Conservation (phyloP, 2,888 invertebrate genomes). For the Stenichneumon culpator region DNA sequence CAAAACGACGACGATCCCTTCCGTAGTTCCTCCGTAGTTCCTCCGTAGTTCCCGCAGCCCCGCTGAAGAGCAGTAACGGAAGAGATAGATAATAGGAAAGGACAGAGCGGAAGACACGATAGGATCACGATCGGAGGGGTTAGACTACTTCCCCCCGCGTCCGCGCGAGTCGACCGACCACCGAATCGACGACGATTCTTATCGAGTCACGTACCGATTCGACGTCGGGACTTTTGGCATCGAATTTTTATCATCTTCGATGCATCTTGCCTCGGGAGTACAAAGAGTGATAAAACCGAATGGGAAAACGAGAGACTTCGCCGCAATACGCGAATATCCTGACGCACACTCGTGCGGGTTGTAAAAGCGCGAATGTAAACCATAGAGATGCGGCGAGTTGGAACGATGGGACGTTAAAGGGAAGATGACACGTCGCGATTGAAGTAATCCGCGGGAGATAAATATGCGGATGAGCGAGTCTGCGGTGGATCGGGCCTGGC, state of each 20-base stretch:
- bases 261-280: not conserved
- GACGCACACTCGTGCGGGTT: not conserved
- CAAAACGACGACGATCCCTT: slow-evolving; percentile 5
- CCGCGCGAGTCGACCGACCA: not conserved
- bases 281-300: slow-evolving; percentile 10
- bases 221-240: slow-evolving; percentile 44
- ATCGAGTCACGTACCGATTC: slow-evolving; percentile 54
- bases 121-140: not conserved
- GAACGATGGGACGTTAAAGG: not conserved
- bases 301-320: not conserved
- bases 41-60: not conserved
- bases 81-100: slow-evolving; percentile 29
- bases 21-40: not conserved
- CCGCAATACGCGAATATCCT: not conserved
- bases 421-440: slow-evolving; percentile 27
- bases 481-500: slow-evolving; percentile 8
- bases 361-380: not conserved
- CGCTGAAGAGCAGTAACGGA: not conserved
- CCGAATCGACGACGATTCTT: slow-evolving; percentile 43
- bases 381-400: not conserved
- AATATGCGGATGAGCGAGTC: slow-evolving; percentile 1
- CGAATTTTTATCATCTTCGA: slow-evolving; percentile 23
- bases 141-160: slow-evolving; percentile 12
- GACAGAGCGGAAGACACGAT: slow-evolving; percentile 20
- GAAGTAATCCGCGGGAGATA: slow-evolving; percentile 21